Conservation (phyloP, 2,888 invertebrate genomes). For the Trissolcus japonicus region DNA sequence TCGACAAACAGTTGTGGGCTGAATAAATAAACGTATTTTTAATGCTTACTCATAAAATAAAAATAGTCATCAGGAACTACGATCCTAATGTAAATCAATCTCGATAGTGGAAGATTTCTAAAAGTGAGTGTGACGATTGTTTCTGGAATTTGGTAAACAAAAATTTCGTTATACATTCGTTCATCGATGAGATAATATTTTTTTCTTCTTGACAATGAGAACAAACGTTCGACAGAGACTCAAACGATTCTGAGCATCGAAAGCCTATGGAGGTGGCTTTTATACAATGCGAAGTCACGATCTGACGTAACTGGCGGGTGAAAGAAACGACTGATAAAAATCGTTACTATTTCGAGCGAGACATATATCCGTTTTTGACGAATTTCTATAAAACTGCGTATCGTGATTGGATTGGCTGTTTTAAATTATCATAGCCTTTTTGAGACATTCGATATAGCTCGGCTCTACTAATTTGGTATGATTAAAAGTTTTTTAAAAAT, state of each 20-base stretch:
- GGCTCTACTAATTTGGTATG: no score
- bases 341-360: slow-evolving; percentile 66
- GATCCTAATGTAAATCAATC: background rate
- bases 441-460: no score
- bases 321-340: slow-evolving; percentile 61
- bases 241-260: slow-evolving; percentile 60
- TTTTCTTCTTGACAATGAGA: background rate
- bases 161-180: no score
- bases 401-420: no score
- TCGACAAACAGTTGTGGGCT: background rate
- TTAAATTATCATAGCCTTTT: no score
- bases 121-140: background rate
- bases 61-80: background rate
- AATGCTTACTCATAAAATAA: background rate
- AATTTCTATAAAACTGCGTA: background rate
- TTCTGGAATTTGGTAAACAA: background rate
- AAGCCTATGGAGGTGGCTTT: slow-evolving; percentile 59
- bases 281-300: slow-evolving; percentile 66
- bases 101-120: background rate
- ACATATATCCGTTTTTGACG: slow-evolving; percentile 41
- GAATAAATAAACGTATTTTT: slow-evolving; percentile 1
- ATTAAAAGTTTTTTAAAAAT: no score
- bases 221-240: slow-evolving; percentile 35
- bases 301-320: slow-evolving; percentile 62
- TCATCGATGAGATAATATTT: no score